phyloP scores from a whole-genome alignment of 64 coral and sea anemone species.

The Catalaphyllia jardinei region DNA sequence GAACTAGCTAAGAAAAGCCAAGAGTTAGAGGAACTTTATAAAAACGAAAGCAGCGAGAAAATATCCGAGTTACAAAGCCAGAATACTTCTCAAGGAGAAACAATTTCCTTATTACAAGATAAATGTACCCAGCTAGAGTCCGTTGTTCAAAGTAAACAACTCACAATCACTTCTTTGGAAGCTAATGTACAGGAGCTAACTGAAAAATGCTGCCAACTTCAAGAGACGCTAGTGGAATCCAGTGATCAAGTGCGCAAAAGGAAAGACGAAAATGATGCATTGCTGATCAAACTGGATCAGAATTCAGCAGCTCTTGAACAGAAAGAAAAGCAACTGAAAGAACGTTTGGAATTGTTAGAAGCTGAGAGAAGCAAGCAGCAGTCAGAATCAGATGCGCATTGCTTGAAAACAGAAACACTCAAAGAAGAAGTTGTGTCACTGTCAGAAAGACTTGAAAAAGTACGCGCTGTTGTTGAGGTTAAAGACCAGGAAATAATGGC shows the following conservation, averaged over 20 bases:
- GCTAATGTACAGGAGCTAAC: background rate
- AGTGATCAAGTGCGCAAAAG: background rate
- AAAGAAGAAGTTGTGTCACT: constrained; percentile 8
- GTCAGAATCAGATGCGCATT: background rate
- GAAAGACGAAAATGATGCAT: constrained; percentile 12
- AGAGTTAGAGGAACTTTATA: background rate
- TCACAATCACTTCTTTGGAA: background rate
- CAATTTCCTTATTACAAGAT: background rate
- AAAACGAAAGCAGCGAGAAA: background rate
- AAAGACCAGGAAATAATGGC: constrained; percentile 37
- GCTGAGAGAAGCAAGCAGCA: background rate
- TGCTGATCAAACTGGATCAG: constrained; percentile 12
- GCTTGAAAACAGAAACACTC: background rate
- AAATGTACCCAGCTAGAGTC: constrained; percentile 6
- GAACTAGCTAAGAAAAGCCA: constrained; percentile 8
- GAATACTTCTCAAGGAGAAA: background rate
- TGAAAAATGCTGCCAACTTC: background rate
- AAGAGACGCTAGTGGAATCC: background rate
- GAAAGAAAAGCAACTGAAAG: constrained; percentile 44
- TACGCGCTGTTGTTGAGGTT: background rate
- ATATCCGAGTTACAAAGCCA: background rate
- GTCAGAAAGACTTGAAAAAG: constrained; percentile 16
- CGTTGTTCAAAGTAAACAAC: constrained; percentile 8
- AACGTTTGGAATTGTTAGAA: background rate
- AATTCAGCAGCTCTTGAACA: background rate